Percentiles rank a stretch among this genome's conserved stretches.
Evolutionary conservation across 2,888 invertebrate species (phyloP).

Genomic region (Meiosimyza decipiens): DNA sequence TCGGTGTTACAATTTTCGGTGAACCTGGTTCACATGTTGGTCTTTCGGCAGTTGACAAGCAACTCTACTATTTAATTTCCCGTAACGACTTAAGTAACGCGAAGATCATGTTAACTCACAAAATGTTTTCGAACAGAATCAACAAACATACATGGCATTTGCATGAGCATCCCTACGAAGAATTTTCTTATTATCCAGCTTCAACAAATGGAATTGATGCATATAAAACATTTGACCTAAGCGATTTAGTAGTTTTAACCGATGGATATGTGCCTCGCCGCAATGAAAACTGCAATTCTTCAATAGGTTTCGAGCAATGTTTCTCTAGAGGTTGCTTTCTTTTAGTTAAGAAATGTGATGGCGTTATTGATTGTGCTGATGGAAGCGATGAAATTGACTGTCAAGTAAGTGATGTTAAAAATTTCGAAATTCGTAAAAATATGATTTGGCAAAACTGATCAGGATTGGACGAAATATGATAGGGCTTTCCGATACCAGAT

Average conservation of each 20-base stretch:
- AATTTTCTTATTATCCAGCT: slow-evolving; percentile 79
- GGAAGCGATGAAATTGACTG: slow-evolving; percentile 68
- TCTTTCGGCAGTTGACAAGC: slow-evolving; percentile 84
- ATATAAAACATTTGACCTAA: slow-evolving; percentile 88
- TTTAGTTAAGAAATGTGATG: slow-evolving; percentile 75
- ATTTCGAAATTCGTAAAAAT: no score
- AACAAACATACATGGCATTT: slow-evolving; percentile 79
- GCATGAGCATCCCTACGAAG: slow-evolving; percentile 69
- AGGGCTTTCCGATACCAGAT: no score
- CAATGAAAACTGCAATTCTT: slow-evolving; percentile 61
- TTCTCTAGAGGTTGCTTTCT: slow-evolving; percentile 81
- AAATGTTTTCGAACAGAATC: slow-evolving; percentile 85
- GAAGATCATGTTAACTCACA: slow-evolving; percentile 74
- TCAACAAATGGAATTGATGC: slow-evolving; percentile 90
- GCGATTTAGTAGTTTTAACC: slow-evolving; percentile 86
- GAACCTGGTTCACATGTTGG: slow-evolving; percentile 93
- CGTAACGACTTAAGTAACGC: no score
- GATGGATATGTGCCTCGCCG: slow-evolving; percentile 82
- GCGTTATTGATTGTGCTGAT: slow-evolving; percentile 79
- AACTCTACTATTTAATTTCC: slow-evolving; percentile 77
- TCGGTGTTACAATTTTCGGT: slow-evolving; percentile 88
- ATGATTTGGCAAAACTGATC: no score
- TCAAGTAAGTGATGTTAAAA: slow-evolving; percentile 54
- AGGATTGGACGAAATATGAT: no score
- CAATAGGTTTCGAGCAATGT: slow-evolving; percentile 79